Base-by-base conservation (phyloP, 2,888 invertebrate species). In the Pammene fasciana region DNA sequence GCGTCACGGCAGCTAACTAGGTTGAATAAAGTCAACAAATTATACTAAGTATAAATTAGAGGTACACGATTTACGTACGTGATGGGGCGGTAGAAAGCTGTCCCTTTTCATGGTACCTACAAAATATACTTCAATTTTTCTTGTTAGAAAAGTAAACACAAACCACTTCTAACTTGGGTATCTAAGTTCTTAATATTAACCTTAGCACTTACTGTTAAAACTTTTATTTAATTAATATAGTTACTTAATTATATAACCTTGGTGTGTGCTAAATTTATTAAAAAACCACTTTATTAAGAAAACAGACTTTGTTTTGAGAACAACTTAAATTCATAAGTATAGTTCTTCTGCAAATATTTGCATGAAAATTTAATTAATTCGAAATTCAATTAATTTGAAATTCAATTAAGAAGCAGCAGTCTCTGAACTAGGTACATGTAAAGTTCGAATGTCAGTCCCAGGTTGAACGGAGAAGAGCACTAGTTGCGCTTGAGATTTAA, bases 1-100 rank as follows among this genome's bases (percentile, higher is more conserved):
- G 83, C 88, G 86, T 86, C 84, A 86, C 82, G 79, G 81, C 81
- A 79, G 80, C 80, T 77, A 86, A 87, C 80, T 87, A 79, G 88
- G 88, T 86, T 86, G 85, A 86, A 80, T 79, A 80, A 78, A 85
- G 80, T 82, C 82, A 79, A 79, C 77, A 78, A 80, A 79, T 73
- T 77, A 78, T 83, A 80, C 78, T 77, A 80, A 81, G 80, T 78
- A 79, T 76, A 82, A 79, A 79, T 78, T 81, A 73, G 80, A 76
- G 76, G 66, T 78, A 75, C 80, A 78, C 79, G 81, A 76, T 79
- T 76, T 75, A 70, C 74, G 76, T 83, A 84, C 85, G 81, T 85
- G 82, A 77, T 72, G 83, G 82, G 80, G 80, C 80, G 75, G 74
- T 80, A 82, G 85, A 86, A 85, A 87, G 87, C 81, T 79, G 81